Base-by-base conservation (phyloP, 2,113 vertebrate species). In the Cervus canadensis region DNA sequence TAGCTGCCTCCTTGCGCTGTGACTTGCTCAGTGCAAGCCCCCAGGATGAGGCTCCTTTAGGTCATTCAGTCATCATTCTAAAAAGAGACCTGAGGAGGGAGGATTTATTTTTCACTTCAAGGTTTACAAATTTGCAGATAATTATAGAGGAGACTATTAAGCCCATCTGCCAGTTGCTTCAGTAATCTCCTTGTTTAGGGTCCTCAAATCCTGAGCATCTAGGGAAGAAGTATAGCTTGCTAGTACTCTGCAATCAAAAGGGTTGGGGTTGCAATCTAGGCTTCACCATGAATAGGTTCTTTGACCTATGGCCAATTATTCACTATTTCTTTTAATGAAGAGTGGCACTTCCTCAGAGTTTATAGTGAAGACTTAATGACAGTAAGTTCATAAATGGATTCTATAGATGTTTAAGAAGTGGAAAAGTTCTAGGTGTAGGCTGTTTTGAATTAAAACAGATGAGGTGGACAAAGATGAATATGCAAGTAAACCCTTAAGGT, bases 1-100 rank as follows among this genome's bases (percentile, higher is more conserved):
- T 99, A 99, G 98, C 98, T 98, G 98, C 97, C 98, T 99, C 98
- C 98, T 98, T 98, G 97, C 96, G 52, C 98, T 98, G 96, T 98
- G 98, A 99, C 99, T 99, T 98, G 98, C 97, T 98, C 95, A 76
- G 89, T 95, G 96, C 97, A 88, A 86, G 95, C 96, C 98, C 97
- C 90, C 81, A 52, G 59, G 88, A 98, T 67, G 98, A 98, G 98
- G 76, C 89, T 97, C 89, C 71, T 90, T 98, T 98, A 85, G 57
- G 93, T 97, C 62, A 96, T 94, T 95, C 96, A 83, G 92, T 83
- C 96, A 90, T 93, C 45, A 48, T 43, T 97, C 62, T 67, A 19
- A 91, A 98, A 97, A 97, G 89, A 92, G 97, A 93, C 64, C 93
- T 96, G 97, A 92, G 82, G 62, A 96, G 87, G 43, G 94, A 97